Base-by-base conservation (phyloP, 2,888 invertebrate genomes). In the Chrysopilus asiliformis region DNA sequence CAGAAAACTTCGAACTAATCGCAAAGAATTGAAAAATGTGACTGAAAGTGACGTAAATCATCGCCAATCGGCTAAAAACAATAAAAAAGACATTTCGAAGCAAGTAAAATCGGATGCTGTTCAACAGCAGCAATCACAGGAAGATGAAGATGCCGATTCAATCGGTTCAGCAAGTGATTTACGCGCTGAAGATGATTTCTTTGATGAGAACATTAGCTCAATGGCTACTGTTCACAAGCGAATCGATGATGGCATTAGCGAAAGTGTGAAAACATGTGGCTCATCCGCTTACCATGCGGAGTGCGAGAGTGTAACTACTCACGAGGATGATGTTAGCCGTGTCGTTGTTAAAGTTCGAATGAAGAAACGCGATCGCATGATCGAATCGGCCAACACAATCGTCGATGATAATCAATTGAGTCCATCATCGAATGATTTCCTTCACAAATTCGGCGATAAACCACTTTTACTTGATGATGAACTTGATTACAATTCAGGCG, bases 401-500 rank as follows among this genome's bases (percentile, higher is more conserved):
- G 34, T 55, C 17, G 65, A 61, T 28, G 71, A 70, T 29, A 72
- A 70, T 49, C 68, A 74, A 31, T 60, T 74, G 18, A 62, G 61
- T 40, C 58, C 61, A 24, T 52, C 55, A 3, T 60, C 60, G 19
- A 57, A 52, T 40, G 74, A 81, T 42, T 73, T 81, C 5, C 74
- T 81, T 1, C 81, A 81, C 54, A 77, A 76, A 47, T 80, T 79
- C 48, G 83, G 82, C 2, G 80, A 79, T 43, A 72, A 73, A 45
- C 83, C 83, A 2, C 57, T 85, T 25, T 56, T 85, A 4, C 68
- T 82, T 37, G 83, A 84, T 51, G 82, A 83, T 54, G 83, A 84
- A 49, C 57, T 82, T n/a, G 78, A 79, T 47, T 71, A 72, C 2
- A 74, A 76, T 16, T 66, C 65, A 20, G 68, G 60, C 14, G 43